Conservation (phyloP, 2,888 invertebrate genomes). For the Anaspis maculata region DNA sequence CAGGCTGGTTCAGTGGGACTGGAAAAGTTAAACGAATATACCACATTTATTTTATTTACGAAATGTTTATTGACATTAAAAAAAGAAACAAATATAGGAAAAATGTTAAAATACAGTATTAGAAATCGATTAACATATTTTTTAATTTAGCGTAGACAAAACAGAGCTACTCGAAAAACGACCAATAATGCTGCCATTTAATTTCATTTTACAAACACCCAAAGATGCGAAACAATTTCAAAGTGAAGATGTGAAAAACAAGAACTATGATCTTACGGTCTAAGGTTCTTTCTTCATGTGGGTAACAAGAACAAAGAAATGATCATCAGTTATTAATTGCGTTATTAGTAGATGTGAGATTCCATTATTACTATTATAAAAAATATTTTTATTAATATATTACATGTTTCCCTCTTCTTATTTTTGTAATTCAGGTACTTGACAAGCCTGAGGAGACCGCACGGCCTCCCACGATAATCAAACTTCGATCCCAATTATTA, state of each 20-base stretch:
- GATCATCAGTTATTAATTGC: constrained; percentile 7
- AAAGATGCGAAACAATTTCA: too few relatives aligned
- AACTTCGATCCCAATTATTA: constrained; percentile 1
- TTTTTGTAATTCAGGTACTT: constrained; percentile 23
- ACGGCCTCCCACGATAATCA: not conserved
- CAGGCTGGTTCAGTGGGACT: too few relatives aligned
- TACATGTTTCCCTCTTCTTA: constrained; percentile 12
- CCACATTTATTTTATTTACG: not conserved
- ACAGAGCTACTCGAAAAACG: too few relatives aligned
- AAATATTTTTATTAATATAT: constrained; percentile 9
- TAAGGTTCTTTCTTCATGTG: too few relatives aligned
- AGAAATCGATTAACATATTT: too few relatives aligned
- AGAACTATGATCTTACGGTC: too few relatives aligned
- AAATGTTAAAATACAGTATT: too few relatives aligned
- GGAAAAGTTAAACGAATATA: too few relatives aligned
- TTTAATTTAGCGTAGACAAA: too few relatives aligned
- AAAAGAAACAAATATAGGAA: not conserved
- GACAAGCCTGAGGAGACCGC: constrained; percentile 22
- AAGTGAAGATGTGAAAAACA: too few relatives aligned
- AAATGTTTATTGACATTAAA: not conserved
- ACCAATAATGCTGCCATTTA: too few relatives aligned
- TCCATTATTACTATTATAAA: constrained; percentile 18
- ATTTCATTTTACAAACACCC: too few relatives aligned
- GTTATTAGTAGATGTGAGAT: constrained; percentile 23
- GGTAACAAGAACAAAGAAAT: not conserved